Conservation (phyloP, 2,797 vertebrate genomes). For the Pseudomugil gertrudae region DNA sequence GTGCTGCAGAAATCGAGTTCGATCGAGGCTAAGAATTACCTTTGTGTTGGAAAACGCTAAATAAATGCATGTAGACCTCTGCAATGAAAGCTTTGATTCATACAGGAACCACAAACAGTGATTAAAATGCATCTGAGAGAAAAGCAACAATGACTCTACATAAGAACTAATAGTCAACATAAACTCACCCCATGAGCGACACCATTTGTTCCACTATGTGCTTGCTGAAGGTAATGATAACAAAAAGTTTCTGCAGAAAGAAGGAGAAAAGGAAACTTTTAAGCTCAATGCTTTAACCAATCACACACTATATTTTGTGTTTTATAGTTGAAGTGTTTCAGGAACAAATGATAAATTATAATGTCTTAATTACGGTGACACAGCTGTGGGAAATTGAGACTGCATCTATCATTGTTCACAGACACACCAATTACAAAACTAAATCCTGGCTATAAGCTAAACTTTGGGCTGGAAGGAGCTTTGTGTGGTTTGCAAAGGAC, state of each 20-base stretch:
- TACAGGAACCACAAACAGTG: slow-evolving; percentile 30
- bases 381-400: slow-evolving; percentile 41
- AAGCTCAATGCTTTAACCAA: not conserved
- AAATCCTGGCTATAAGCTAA: slow-evolving; percentile 34
- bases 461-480: slow-evolving; percentile 34
- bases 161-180: slow-evolving; percentile 4
- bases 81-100: slow-evolving; percentile 40
- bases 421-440: slow-evolving; percentile 41
- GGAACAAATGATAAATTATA: not conserved
- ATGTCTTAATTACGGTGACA: slow-evolving; percentile 5
- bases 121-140: slow-evolving; percentile 36
- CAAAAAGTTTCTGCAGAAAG: slow-evolving; percentile 94
- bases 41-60: slow-evolving; percentile 27
- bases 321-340: not conserved
- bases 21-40: slow-evolving; percentile 24
- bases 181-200: slow-evolving; percentile 95
- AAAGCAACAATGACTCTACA: slow-evolving; percentile 27
- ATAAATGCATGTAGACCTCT: slow-evolving; percentile 6
- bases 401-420: slow-evolving; percentile 43
- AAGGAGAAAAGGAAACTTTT: slow-evolving; percentile 10
- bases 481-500: slow-evolving; percentile 54
- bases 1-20: slow-evolving; percentile 27
- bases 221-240: slow-evolving; percentile 98
- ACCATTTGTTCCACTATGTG: slow-evolving; percentile 99
- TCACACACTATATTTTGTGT: not conserved